Percentiles rank a stretch among this genome's conserved stretches.
phyloP scores from a whole-genome alignment of 2,888 invertebrate genomes.

The Sylvicola cinctus region DNA sequence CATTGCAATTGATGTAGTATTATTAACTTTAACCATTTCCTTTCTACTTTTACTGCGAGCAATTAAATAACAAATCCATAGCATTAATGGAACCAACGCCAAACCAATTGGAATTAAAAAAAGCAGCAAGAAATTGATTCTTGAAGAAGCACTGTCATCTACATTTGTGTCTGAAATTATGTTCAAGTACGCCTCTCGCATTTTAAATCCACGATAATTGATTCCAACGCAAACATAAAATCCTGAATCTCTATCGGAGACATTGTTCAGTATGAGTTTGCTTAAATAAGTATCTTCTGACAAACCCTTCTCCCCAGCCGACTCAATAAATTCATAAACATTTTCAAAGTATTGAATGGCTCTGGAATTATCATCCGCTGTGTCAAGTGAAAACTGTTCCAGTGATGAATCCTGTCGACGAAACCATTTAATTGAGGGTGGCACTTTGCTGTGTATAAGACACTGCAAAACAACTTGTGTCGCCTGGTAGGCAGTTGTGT shows the following conservation, averaged over 20 bases:
- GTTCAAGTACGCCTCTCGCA: slow-evolving; percentile 18
- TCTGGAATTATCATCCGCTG: slow-evolving; percentile 10
- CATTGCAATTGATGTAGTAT: too few relatives aligned
- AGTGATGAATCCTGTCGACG: slow-evolving; percentile 10
- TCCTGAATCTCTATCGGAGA: slow-evolving; percentile 16
- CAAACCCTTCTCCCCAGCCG: slow-evolving; percentile 18
- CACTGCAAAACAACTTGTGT: slow-evolving; percentile 20
- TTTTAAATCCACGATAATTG: slow-evolving; percentile 19
- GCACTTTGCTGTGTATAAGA: slow-evolving; percentile 19
- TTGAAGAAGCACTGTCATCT: background rate
- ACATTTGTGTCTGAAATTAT: slow-evolving; percentile 10
- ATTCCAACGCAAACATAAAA: slow-evolving; percentile 22
- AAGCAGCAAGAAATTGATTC: slow-evolving; percentile 15
- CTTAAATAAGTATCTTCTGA: slow-evolving; percentile 19
- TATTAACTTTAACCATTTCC: too few relatives aligned
- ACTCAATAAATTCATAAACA: slow-evolving; percentile 17
- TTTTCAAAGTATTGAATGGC: slow-evolving; percentile 16
- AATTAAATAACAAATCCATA: slow-evolving; percentile 18
- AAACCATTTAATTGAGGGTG: slow-evolving; percentile 22
- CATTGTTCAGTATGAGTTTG: slow-evolving; percentile 18
- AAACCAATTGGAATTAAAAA: slow-evolving; percentile 22
- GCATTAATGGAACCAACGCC: slow-evolving; percentile 17
- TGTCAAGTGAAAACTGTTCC: background rate
- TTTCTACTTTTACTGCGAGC: slow-evolving; percentile 13
- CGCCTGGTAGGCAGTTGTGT: slow-evolving; percentile 14